These are phyloP conservation scores for Pedetes capensis DNA, from an alignment of 2,113 vertebrate species.

Conservation along the genomic window DNA sequence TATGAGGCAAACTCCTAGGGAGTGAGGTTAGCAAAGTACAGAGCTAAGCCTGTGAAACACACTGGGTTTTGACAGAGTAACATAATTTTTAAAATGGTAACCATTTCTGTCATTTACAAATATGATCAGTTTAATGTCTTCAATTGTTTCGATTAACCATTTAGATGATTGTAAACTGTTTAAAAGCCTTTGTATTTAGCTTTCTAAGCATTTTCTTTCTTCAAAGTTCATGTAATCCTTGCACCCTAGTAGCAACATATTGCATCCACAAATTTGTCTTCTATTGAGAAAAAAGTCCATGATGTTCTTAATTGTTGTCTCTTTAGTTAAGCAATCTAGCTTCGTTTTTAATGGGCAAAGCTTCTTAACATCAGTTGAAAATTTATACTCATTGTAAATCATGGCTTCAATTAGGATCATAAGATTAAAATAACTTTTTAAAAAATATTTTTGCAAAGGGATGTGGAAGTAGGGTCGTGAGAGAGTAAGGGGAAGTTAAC, in stretches of 20 bases:
- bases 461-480: too few relatives aligned
- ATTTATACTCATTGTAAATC: background rate
- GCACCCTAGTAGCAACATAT: background rate
- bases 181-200: constrained; percentile 32
- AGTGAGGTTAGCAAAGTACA: background rate
- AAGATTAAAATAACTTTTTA: background rate
- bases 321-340: constrained; percentile 28
- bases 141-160: constrained; percentile 8
- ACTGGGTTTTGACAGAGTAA: background rate
- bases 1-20: background rate
- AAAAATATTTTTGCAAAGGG: too few relatives aligned
- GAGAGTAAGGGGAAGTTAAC: too few relatives aligned
- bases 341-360: background rate
- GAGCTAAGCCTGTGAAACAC: background rate
- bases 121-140: constrained; percentile 16
- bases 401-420: background rate
- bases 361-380: background rate
- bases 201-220: background rate
- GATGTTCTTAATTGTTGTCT: background rate
- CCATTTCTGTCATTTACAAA: constrained; percentile 43
- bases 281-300: background rate
- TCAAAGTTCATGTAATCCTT: constrained; percentile 1
- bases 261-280: background rate
- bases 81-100: background rate
- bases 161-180: background rate